phyloP scores from a whole-genome alignment of 2,888 invertebrate genomes.

The Megaustenia siamemsis region DNA sequence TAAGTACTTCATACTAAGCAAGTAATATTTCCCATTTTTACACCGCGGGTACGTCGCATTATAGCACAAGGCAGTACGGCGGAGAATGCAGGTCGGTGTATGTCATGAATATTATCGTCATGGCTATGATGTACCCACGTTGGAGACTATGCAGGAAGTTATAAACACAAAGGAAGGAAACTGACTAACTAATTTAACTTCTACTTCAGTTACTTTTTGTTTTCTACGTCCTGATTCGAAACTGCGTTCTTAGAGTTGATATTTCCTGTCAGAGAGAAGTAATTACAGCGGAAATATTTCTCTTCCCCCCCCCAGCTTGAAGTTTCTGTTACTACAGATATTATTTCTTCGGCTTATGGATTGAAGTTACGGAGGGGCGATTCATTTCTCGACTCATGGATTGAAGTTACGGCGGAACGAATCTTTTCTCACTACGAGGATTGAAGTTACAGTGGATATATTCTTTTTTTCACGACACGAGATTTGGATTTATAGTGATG shows the following conservation, averaged over 20 bases:
- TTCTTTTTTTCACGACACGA: too few species aligned
- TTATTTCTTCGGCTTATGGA: too few species aligned
- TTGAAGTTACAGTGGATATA: too few species aligned
- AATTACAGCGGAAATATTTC: too few species aligned
- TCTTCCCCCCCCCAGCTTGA: too few species aligned
- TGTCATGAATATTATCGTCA: not conserved
- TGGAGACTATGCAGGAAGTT: not conserved
- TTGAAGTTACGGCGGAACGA: too few species aligned
- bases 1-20: slow-evolving; percentile 36
- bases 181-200: not conserved
- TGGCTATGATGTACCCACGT: not conserved
- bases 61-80: not conserved
- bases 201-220: not conserved
- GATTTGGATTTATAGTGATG: too few species aligned
- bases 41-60: not conserved
- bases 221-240: not conserved
- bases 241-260: not conserved
- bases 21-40: slow-evolving; percentile 16
- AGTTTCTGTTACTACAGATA: too few species aligned
- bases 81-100: not conserved
- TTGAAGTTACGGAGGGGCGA: too few species aligned
- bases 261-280: not conserved
- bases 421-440: too few species aligned
- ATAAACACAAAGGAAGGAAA: slow-evolving; percentile 22
- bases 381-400: too few species aligned